Conservation (phyloP, 2,888 invertebrate species). For the Sesia bembeciformis region DNA sequence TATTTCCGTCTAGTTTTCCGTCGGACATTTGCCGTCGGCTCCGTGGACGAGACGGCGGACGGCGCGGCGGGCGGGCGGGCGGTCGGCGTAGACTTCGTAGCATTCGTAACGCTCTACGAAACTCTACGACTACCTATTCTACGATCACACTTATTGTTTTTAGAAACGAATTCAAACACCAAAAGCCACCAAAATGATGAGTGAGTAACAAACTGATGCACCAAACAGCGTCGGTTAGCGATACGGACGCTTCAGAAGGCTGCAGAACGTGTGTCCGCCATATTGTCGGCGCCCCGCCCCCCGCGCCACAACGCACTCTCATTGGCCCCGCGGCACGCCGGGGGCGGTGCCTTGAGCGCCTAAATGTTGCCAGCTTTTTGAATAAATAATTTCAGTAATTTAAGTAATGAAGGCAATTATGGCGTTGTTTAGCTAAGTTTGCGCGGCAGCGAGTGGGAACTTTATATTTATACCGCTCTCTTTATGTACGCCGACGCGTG, state of each 20-base stretch:
- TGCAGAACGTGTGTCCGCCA: conserved; percentile 44
- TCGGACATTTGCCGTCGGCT: conserved; percentile 34
- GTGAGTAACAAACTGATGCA: conserved; percentile 26
- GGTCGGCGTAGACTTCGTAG: neutral
- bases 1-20: conserved; percentile 11
- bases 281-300: conserved; percentile 62
- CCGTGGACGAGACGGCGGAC: neutral
- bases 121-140: neutral
- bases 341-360: conserved; percentile 45
- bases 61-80: neutral
- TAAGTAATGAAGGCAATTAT: conserved; percentile 76
- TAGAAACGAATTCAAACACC: no score
- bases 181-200: neutral
- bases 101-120: conserved; percentile 1
- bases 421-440: conserved; percentile 76
- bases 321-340: conserved; percentile 38
- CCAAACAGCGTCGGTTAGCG: conserved; percentile 20
- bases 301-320: conserved; percentile 17
- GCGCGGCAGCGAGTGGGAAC: conserved; percentile 70
- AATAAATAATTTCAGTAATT: conserved; percentile 76
- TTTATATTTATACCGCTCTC: conserved; percentile 74
- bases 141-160: no score
- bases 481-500: conserved; percentile 73
- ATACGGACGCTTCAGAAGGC: conserved; percentile 22
- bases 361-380: conserved; percentile 74